Percentiles rank a stretch among this genome's conserved stretches.
phyloP scores from a whole-genome alignment of 2,888 invertebrate genomes.

The Trachelus tabidus region DNA sequence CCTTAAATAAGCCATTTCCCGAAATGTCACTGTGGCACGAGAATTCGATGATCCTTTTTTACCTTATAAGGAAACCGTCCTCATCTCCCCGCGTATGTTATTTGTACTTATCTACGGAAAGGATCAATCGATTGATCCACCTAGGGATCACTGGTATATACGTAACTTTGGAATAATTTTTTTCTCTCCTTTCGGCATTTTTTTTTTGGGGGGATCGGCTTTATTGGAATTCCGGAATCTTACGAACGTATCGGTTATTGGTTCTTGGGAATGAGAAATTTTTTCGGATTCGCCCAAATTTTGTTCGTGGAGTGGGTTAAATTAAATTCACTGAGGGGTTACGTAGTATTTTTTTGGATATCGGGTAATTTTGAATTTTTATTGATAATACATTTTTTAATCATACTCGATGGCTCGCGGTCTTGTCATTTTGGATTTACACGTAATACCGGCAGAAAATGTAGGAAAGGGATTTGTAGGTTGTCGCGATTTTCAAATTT shows the following conservation, averaged over 20 bases:
- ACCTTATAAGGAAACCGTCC: background rate
- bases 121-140: background rate
- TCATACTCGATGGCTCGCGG: too few relatives aligned
- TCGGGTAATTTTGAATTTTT: too few relatives aligned
- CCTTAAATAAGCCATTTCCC: background rate
- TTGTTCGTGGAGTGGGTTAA: too few relatives aligned
- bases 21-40: background rate
- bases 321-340: too few relatives aligned
- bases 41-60: background rate
- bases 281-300: too few relatives aligned
- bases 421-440: too few relatives aligned
- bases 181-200: background rate
- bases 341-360: too few relatives aligned
- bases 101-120: background rate
- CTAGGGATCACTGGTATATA: background rate
- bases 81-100: background rate
- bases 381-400: too few relatives aligned
- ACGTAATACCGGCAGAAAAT: too few relatives aligned
- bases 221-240: background rate
- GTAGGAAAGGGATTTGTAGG: too few relatives aligned
- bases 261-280: background rate
- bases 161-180: background rate
- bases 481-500: too few relatives aligned
- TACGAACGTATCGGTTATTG: background rate
- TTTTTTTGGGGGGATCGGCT: background rate